Evolutionary conservation across 2,113 vertebrate species (phyloP).

Genomic region (Pelecanoides urinatrix): DNA sequence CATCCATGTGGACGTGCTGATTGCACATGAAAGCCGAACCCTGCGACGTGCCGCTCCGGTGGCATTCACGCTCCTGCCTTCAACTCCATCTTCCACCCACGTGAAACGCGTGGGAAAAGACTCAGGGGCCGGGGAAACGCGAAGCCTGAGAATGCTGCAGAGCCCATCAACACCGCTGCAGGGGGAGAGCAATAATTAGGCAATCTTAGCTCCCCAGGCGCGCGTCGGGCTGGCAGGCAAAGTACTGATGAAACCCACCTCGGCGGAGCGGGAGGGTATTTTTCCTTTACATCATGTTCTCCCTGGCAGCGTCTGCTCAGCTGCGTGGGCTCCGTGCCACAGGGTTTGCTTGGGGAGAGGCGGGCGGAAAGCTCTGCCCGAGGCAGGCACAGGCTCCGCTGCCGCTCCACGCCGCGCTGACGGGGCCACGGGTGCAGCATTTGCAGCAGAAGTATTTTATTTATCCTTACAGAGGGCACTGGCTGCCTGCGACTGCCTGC

Average conservation of each 20-base stretch:
- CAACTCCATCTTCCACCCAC: neutral
- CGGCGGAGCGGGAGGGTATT: neutral
- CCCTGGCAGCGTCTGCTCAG: neutral
- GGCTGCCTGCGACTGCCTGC: neutral
- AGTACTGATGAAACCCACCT: neutral
- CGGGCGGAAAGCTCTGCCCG: neutral
- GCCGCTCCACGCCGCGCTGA: neutral
- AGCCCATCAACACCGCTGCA: neutral
- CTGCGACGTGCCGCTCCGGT: too few relatives aligned
- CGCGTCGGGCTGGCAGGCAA: neutral
- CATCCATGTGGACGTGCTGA: neutral
- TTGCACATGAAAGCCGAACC: neutral
- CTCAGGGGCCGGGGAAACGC: neutral
- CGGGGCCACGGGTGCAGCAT: neutral
- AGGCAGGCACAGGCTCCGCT: neutral
- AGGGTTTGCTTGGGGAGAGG: neutral
- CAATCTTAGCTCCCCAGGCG: neutral
- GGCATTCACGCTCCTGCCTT: neutral
- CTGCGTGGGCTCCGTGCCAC: neutral
- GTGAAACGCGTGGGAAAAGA: neutral
- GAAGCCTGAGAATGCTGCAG: neutral
- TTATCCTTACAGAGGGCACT: accelerated
- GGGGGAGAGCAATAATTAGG: neutral
- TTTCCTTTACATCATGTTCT: neutral
- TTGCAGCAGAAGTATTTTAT: neutral